Percentiles rank a stretch among this genome's conserved stretches.
Evolutionary conservation across 37 sponge, comb jelly and placozoan genomes (phyloP).

Genomic region (Lycopodina hypogea): DNA sequence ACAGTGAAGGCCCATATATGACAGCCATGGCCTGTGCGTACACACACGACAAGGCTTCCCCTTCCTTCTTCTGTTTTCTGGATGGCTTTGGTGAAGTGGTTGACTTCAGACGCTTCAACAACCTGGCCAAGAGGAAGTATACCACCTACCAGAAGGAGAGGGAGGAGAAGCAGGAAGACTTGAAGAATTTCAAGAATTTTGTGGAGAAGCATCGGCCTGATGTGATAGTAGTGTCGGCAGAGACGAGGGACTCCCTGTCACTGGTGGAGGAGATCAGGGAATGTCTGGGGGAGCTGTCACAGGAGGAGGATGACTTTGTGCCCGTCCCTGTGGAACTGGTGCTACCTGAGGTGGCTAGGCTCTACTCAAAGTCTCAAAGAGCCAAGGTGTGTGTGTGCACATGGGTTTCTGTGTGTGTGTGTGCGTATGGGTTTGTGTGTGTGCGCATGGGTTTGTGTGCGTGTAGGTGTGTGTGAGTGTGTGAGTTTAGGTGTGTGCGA

Average conservation of each 20-base stretch:
- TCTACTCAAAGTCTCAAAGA: conserved; percentile 66
- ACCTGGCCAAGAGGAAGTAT: conserved; percentile 59
- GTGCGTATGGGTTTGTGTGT: background rate
- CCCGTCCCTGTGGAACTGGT: conserved; percentile 66
- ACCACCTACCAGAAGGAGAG: conserved; percentile 46
- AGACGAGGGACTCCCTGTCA: conserved; percentile 61
- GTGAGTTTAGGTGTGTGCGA: too few species aligned
- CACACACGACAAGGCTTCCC: conserved; percentile 57
- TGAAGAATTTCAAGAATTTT: conserved; percentile 59
- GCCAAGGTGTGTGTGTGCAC: conserved; percentile 43
- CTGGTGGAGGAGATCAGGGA: conserved; percentile 65
- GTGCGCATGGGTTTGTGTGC: background rate
- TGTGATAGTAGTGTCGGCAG: conserved; percentile 58
- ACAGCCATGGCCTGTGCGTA: conserved; percentile 69
- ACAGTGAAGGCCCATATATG: conserved; percentile 25
- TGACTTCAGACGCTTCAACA: conserved; percentile 60
- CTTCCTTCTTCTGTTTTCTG: conserved; percentile 58
- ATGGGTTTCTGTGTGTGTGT: background rate
- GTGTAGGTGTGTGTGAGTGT: too few species aligned
- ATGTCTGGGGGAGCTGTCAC: conserved; percentile 50
- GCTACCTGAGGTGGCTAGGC: conserved; percentile 58
- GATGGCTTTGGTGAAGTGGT: conserved; percentile 68
- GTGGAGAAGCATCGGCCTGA: conserved; percentile 60
- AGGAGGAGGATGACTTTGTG: conserved; percentile 47
- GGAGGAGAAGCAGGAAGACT: conserved; percentile 63